Evolutionary conservation across 1,140 invertebrate species (phyloP).

Genomic region (Drosophila tristis): DNA sequence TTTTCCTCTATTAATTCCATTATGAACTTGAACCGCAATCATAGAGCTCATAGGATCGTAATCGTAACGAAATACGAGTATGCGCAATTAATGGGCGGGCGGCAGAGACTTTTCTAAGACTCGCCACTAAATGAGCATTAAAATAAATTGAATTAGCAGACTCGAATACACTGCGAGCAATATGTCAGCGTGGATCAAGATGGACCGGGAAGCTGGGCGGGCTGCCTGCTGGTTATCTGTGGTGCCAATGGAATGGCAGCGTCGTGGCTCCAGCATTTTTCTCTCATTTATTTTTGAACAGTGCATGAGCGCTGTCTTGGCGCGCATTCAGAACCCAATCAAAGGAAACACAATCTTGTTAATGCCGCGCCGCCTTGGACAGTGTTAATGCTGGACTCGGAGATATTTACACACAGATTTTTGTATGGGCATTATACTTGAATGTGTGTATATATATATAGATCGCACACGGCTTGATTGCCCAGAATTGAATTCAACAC

Average conservation of each 20-base stretch:
- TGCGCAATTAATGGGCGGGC: not conserved
- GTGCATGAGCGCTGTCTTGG: constrained; percentile 10
- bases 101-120: no score
- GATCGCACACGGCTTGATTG: constrained; percentile 50
- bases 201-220: no score
- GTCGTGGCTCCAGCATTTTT: no score
- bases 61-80: not conserved
- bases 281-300: not conserved
- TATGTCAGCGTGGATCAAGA: no score
- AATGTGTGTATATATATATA: constrained; percentile 39
- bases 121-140: no score
- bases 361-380: constrained; percentile 50
- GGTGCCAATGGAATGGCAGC: no score
- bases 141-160: no score
- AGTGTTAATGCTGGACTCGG: constrained; percentile 33
- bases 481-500: constrained; percentile 68
- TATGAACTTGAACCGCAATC: constrained; percentile 37
- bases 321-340: constrained; percentile 47
- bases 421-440: not conserved
- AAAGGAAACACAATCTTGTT: constrained; percentile 40
- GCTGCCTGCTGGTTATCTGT: no score
- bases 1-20: constrained; percentile 3
- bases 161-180: no score
- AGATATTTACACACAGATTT: not conserved
- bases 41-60: constrained; percentile 3